phyloP scores from a whole-genome alignment of 2,113 vertebrate genomes.

The Epinephelus lanceolatus region DNA sequence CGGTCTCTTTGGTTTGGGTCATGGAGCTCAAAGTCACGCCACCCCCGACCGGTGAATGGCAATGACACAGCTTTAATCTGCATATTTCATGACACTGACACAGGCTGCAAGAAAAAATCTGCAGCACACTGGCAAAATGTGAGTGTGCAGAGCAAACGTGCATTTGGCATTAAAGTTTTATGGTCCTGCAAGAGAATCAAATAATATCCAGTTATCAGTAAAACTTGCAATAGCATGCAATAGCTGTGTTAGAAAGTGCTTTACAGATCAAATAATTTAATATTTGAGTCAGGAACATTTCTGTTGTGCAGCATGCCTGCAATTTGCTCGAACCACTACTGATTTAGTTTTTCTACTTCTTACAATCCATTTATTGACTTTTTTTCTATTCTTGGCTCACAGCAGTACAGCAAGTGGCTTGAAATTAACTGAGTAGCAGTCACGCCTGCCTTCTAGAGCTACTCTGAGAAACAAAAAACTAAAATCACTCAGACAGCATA shows the following conservation, averaged over 20 bases:
- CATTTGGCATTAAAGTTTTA: no score
- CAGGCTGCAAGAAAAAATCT: conserved; percentile 47
- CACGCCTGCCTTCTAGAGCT: background rate
- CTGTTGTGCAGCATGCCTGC: background rate
- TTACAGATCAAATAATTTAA: background rate
- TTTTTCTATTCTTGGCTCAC: background rate
- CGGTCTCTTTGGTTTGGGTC: conserved; percentile 56
- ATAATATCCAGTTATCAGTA: no score
- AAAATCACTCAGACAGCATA: background rate
- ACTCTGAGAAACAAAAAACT: background rate
- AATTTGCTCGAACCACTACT: background rate
- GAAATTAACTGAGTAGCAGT: background rate
- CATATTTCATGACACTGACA: conserved; percentile 76
- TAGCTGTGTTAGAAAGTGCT: background rate
- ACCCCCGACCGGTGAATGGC: conserved; percentile 39
- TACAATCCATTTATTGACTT: background rate
- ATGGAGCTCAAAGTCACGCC: conserved; percentile 54
- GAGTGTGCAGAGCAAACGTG: background rate
- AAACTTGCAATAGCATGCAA: no score
- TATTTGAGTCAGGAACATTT: background rate
- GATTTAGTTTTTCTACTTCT: conserved; percentile 6
- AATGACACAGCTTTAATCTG: conserved; percentile 48
- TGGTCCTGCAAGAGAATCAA: background rate
- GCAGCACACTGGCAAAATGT: conserved; percentile 4
- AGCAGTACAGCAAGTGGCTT: background rate